Base-by-base conservation (phyloP, 2,888 invertebrate genomes). In the Branchellion lobata region DNA sequence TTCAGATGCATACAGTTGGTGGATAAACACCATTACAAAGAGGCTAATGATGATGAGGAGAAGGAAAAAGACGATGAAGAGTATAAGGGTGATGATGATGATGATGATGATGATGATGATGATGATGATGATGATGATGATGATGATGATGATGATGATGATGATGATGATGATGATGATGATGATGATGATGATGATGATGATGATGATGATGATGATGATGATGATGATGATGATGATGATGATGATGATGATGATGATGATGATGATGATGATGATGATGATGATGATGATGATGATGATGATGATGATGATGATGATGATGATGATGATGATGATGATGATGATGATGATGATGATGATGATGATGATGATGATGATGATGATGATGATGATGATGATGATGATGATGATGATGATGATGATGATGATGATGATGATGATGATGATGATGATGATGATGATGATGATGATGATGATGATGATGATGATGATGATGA, bases 1-100 rank as follows among this genome's bases (percentile, higher is more conserved):
- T 18, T 61, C 24, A 61, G 27, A 8, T 77, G 77, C 34, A n/a
- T 61, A 0, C 77, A 57, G 24, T 14, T 77, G 65, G 61, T 21
- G 14, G 53, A 21, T 53, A 53, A 53, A 21, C 53, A 53, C 14
- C 21, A 14, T 21, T 21, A 53, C 53, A 14, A 14, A 18, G 53
- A 53, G 14, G 53, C 14, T 53, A 24, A 11, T 29, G 71, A 31
- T 33, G 31, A 71, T 31, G 31, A 71, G 8, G 11, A 11, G 3
- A 34, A 33, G 5, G 72, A 11, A 8, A 34, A 33, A 14, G 72
- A 8, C 27, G 72, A 33, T 33, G 31, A 33, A 14, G 72, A 33
- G 5, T 8, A 71, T 27, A 29, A 29, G 24, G 65, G 65, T 65
- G 65, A 21, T 65, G 65, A 65, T 65, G 29, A 65, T 40, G 40